Evolutionary conservation across 1,140 invertebrate genomes (phyloP), one percentile per base, ranked within the genome.

Genomic region (Drosophila kohkoa): DNA sequence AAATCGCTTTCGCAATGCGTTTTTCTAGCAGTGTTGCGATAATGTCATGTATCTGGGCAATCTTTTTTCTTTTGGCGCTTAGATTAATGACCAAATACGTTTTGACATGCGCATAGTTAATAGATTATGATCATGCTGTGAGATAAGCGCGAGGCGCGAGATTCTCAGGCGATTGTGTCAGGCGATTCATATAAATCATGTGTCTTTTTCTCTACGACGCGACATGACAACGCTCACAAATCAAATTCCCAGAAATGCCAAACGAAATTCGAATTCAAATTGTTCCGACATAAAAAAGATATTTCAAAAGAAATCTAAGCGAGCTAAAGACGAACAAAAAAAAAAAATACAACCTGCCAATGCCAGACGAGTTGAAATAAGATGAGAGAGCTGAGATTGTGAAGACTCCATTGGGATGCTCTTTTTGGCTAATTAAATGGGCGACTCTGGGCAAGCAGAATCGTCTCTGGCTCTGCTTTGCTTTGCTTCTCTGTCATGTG

Each of bases 231-330:
- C 63, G 13, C 35, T 58, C 79, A 82, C 43, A 81, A 78, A 75
- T 67, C 82, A 62, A 77, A 74, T 87, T 87, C 83, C 16, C 1
- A 74, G 82, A 74, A 71, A 62, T 60, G n/a, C 25, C 11, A 52
- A 54, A 48, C 55, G 15, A 58, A 60, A 81, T 87, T 69, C 57
- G 58, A 87, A 87, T 87, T 69, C 57, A 75, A 79, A 81, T 81
- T 81, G 58, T 65, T 25, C 20, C 57, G 41, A 74, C 73, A 76
- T 25, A 73, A 63, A 59, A 70, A 45, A 80, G 43, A 75, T 58
- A 74, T 86, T 86, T 81, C 75, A 63, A 86, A 72, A 71, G 64
- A 87, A 82, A 77, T 72, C 83, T 75, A 63, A 59, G 30, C 52
- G 20, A 38, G 30, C 45, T 41, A 69, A 25, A 25, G 20, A 25